phyloP scores from a whole-genome alignment of 2,888 invertebrate genomes.

The Lacanobia oleracea region DNA sequence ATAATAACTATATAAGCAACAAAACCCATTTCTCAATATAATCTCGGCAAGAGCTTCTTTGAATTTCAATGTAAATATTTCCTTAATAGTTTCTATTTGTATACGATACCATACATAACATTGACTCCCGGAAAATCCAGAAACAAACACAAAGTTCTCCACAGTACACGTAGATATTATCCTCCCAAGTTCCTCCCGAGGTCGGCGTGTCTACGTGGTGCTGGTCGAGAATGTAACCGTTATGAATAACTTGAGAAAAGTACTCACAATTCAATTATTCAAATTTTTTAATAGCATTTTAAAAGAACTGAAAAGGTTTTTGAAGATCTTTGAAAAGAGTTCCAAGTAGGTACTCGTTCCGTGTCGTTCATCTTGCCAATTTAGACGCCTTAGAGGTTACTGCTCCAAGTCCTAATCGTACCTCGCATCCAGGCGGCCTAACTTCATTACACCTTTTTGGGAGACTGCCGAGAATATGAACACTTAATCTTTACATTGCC shows the following conservation, averaged over 20 bases:
- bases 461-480: not conserved
- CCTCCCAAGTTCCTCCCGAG: not conserved
- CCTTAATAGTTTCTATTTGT: not conserved
- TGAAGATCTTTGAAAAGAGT: conserved; percentile 12
- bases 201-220: not conserved
- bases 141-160: not conserved
- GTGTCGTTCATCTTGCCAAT: conserved; percentile 6
- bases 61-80: conserved; percentile 15
- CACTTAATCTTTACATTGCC: not conserved
- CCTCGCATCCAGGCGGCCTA: conserved; percentile 3
- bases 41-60: not conserved
- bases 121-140: conserved; percentile 8
- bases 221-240: not conserved
- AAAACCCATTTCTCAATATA: not conserved
- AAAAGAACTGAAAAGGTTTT: conserved; percentile 17
- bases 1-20: not conserved
- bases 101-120: not conserved
- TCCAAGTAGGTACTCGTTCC: conserved; percentile 13
- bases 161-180: not conserved
- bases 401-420: not conserved
- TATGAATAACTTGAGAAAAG: conserved; percentile 19
- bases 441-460: conserved; percentile 19
- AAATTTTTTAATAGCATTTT: not conserved
- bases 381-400: conserved; percentile 16
- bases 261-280: conserved; percentile 25